Conservation (phyloP, 2,797 vertebrate species). For the Discoglossus pictus region DNA sequence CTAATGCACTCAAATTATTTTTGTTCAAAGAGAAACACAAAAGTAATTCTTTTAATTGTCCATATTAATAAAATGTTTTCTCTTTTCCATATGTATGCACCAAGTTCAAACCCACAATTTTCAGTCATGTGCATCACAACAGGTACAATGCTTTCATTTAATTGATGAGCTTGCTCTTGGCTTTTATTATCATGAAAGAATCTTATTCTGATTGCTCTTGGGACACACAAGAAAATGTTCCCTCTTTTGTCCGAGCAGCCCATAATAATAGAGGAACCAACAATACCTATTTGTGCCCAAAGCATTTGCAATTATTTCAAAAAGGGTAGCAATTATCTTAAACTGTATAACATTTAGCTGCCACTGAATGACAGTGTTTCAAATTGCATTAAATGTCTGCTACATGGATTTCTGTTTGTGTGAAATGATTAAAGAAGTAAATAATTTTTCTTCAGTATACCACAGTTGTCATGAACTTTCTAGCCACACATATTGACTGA, state of each 20-base stretch:
- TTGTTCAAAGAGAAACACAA: too few species aligned
- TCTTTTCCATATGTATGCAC: too few species aligned
- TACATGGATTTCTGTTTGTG: conserved; percentile 6
- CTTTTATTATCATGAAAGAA: conserved; percentile 24
- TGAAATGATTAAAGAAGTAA: conserved; percentile 21
- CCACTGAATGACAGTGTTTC: conserved; percentile 1
- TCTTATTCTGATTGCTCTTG: conserved; percentile 4
- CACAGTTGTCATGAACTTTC: neutral
- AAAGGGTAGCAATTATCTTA: conserved; percentile 29
- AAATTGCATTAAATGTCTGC: conserved; percentile 15
- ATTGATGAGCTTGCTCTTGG: conserved; percentile 18
- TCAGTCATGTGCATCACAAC: neutral
- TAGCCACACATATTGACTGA: conserved; percentile 16
- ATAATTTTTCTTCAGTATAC: conserved; percentile 36
- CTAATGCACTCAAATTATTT: too few species aligned
- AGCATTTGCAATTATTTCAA: conserved; percentile 34
- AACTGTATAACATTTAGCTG: conserved; percentile 18
- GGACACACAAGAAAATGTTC: conserved; percentile 7
- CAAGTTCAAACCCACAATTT: too few species aligned
- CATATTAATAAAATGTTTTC: too few species aligned
- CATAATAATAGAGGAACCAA: conserved; percentile 27
- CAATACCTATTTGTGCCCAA: conserved; percentile 26
- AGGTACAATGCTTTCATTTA: neutral
- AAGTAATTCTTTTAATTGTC: too few species aligned
- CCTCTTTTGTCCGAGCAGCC: conserved; percentile 13